Conservation (phyloP, 1,140 invertebrate genomes). For the Pantala flavescens region DNA sequence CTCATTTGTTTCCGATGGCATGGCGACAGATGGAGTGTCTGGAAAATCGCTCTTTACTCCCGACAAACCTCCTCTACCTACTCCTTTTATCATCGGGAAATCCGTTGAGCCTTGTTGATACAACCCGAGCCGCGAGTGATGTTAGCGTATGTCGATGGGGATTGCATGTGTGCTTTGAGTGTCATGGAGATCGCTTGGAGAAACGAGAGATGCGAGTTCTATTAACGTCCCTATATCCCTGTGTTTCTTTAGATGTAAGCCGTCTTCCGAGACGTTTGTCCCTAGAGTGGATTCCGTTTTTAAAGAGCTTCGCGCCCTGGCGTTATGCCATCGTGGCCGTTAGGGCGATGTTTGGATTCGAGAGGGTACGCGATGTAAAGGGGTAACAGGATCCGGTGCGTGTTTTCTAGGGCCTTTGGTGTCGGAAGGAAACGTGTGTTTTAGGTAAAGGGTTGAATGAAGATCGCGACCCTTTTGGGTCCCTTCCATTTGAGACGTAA, state of each 20-base stretch:
- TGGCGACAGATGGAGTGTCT: too few species aligned
- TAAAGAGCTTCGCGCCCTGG: not conserved
- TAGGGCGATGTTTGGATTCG: not conserved
- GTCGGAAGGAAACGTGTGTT: not conserved
- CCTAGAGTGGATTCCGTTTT: not conserved
- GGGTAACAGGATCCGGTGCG: not conserved
- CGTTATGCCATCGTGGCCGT: not conserved
- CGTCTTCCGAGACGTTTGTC: not conserved
- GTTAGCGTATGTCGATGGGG: not conserved
- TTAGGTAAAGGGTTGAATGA: too few species aligned
- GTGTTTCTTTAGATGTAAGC: conserved; percentile 6
- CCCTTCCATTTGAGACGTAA: too few species aligned
- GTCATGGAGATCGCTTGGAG: not conserved
- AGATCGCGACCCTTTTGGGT: too few species aligned
- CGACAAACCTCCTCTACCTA: too few species aligned
- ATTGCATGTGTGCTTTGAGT: not conserved
- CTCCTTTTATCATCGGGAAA: too few species aligned
- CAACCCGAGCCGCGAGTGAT: not conserved
- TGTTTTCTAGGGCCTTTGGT: not conserved
- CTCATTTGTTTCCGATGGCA: too few species aligned
- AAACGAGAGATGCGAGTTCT: not conserved
- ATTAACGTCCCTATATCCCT: not conserved
- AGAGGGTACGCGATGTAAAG: not conserved
- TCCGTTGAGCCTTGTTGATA: too few species aligned
- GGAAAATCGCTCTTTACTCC: too few species aligned